phyloP scores from a whole-genome alignment of 2,888 invertebrate genomes.

The Agrochola litura region DNA sequence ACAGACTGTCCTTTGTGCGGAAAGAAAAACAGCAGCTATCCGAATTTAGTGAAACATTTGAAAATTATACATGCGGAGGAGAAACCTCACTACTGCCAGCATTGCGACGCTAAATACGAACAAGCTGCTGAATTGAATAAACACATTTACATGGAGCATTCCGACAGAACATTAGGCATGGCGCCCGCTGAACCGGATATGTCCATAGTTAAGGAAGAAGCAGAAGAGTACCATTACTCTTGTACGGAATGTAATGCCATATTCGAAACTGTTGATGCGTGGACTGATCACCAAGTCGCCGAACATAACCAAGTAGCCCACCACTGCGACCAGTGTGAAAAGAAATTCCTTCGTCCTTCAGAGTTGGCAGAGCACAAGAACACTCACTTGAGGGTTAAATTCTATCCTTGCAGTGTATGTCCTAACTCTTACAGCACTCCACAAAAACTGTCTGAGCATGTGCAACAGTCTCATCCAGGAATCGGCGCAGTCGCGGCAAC shows the following conservation, averaged over 20 bases:
- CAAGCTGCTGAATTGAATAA: constrained; percentile 90
- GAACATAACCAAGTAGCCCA: constrained; percentile 89
- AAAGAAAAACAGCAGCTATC: constrained; percentile 89
- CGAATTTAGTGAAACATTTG: constrained; percentile 91
- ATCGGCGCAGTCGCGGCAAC: constrained; percentile 71
- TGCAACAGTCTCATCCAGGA: constrained; percentile 87
- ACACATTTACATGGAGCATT: constrained; percentile 91
- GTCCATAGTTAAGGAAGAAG: constrained; percentile 87
- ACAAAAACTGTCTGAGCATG: constrained; percentile 90
- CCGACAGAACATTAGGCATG: constrained; percentile 83
- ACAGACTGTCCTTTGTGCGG: constrained; percentile 90
- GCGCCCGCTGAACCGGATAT: constrained; percentile 80
- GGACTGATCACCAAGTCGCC: constrained; percentile 90
- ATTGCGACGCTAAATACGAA: constrained; percentile 90
- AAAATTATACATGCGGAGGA: constrained; percentile 88
- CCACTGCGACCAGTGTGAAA: constrained; percentile 92
- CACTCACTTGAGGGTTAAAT: constrained; percentile 92
- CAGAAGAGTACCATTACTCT: constrained; percentile 90
- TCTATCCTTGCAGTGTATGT: constrained; percentile 91
- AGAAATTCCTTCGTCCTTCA: constrained; percentile 90
- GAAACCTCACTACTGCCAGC: constrained; percentile 90
- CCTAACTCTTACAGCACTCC: constrained; percentile 92
- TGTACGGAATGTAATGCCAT: constrained; percentile 91
- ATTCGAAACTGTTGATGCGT: constrained; percentile 89
- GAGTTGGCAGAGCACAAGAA: constrained; percentile 92